Base-by-base conservation (phyloP, 2,888 invertebrate genomes). In the Automeris io region DNA sequence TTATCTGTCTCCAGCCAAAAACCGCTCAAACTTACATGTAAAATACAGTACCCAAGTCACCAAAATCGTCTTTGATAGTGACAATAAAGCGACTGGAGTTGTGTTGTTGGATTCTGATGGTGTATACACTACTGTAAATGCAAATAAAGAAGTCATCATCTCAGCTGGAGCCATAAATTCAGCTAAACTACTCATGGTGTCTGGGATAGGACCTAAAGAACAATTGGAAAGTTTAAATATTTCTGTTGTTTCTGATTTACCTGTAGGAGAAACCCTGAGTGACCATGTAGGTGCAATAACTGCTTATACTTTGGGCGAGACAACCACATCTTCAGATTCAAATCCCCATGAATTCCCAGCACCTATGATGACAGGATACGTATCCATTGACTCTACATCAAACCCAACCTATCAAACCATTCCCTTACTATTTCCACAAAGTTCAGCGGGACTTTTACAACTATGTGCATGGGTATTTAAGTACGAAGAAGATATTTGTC, bases 391-490 rank as follows among this genome's bases (percentile, higher is more conserved):
- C 22, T 45, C 39, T 3, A 36, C 43, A 8, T 41, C 49, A 18
- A 18, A 42, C 7, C 43, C 63, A 6, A 51, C 59, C 9, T 59
- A 57, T 34, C 59, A 57, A 25, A 31, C 29, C 5, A 45, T 56
- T 9, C 62, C 44, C 22, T 43, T 52, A 8, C 1, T 41, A 1
- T 43, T 53, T 19, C 19, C 29, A 0, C 37, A 41, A 0, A 41
- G 43, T 1, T 41, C 37, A 4, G 8, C 38, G 0, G 50, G 39
- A 7, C 18, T 46, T 1, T 5, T 43, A 3, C 23, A 40, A 1
- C 5, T 57, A 1, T 57, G 55, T 9, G 11, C 40, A 76, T 90
- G 26, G 88, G 89, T 61, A 78, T 71, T 55, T 70, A 83, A 13
- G 74, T 89, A 45, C 87, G 88, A 54, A 0, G 33, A 56, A 1